phyloP scores from a whole-genome alignment of 2,888 invertebrate species.

The Tolmerus cingulatus region DNA sequence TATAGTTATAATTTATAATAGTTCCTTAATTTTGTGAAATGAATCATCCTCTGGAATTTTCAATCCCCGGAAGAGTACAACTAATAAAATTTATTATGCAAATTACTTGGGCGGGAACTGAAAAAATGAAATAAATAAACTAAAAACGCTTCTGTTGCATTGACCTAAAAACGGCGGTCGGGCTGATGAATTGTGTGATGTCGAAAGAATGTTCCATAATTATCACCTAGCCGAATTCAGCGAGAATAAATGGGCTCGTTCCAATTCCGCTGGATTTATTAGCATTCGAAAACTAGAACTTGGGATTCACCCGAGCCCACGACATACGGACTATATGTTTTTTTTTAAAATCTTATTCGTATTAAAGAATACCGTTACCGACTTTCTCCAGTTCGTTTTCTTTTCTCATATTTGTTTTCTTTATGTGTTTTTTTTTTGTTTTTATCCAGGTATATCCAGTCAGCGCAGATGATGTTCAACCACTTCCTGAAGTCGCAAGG shows the following conservation, averaged over 20 bases:
- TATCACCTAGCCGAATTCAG: background rate
- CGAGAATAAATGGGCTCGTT: background rate
- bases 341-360: background rate
- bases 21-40: background rate
- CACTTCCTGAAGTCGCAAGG: conserved; percentile 79
- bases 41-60: background rate
- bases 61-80: background rate
- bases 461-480: conserved; percentile 76
- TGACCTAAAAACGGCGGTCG: background rate
- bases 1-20: background rate
- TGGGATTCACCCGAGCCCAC: background rate
- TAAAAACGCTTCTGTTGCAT: background rate
- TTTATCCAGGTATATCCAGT: conserved; percentile 71
- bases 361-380: background rate
- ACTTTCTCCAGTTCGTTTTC: conserved; percentile 15
- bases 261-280: background rate
- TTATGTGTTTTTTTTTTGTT: too few species aligned
- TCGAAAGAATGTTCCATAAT: background rate
- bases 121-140: background rate
- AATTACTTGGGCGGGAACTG: background rate
- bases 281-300: conserved; percentile 10
- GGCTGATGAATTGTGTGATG: background rate
- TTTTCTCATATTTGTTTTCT: background rate
- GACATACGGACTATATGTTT: background rate
- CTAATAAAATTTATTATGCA: background rate